phyloP scores from a whole-genome alignment of 1,140 invertebrate genomes.

The Penaeus indicus region DNA sequence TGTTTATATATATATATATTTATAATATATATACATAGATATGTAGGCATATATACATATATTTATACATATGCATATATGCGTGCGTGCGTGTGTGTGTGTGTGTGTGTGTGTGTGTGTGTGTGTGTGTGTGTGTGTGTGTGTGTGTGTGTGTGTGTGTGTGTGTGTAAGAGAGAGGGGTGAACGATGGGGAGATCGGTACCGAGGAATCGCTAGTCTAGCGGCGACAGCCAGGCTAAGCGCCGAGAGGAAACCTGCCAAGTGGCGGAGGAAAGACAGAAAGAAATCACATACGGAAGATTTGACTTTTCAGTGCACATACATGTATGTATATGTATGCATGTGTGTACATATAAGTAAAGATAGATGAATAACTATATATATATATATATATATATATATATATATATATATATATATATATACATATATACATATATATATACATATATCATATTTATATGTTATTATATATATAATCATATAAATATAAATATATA shows the following conservation, averaged over 20 bases:
- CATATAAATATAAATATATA: neutral
- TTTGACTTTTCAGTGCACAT: neutral
- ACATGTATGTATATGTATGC: neutral
- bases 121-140: no score
- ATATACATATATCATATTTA: neutral
- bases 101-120: no score
- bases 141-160: no score
- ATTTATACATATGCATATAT: constrained; percentile 2
- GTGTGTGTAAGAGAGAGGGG: no score
- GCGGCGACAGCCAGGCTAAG: no score
- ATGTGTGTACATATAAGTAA: neutral
- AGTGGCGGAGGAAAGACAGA: no score
- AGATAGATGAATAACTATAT: neutral
- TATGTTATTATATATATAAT: neutral
- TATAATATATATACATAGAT: constrained; percentile 14
- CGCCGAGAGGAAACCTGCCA: no score
- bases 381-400: constrained; percentile 2
- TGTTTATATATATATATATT: neutral
- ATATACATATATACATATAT: neutral
- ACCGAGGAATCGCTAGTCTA: no score
- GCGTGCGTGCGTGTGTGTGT: no score
- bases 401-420: constrained; percentile 12
- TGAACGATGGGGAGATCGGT: no score
- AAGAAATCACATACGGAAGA: no score
- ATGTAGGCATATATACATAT: constrained; percentile 10